Evolutionary conservation across 2,113 vertebrate genomes (phyloP).

Genomic region (Sterna hirundo): DNA sequence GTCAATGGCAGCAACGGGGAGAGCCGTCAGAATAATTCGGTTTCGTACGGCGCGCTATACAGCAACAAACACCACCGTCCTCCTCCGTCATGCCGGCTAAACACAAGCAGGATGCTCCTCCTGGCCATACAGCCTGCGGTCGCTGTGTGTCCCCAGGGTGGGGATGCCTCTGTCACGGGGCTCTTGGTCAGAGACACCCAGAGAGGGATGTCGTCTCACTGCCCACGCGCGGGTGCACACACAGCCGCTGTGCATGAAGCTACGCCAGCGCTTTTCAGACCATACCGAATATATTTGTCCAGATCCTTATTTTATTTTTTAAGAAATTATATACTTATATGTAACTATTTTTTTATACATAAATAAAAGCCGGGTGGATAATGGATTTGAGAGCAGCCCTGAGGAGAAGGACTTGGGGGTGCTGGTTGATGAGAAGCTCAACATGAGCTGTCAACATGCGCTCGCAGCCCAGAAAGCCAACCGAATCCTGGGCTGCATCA

Average conservation of each 20-base stretch:
- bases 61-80: neutral
- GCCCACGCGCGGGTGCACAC: fast-evolving
- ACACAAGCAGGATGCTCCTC: neutral
- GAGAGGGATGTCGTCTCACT: neutral
- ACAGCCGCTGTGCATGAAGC: fast-evolving
- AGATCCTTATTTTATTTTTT: neutral
- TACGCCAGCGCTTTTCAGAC: neutral
- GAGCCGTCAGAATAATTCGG: neutral
- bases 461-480: neutral
- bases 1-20: neutral
- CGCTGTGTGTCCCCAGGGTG: fast-evolving
- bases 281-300: neutral
- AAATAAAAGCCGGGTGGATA: neutral
- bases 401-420: neutral
- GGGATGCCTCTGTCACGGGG: fast-evolving
- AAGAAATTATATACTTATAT: neutral
- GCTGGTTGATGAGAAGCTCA: neutral
- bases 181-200: neutral
- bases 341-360: neutral
- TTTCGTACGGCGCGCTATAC: fast-evolving
- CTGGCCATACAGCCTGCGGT: fast-evolving
- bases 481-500: neutral
- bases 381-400: neutral
- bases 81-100: neutral
- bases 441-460: neutral